phyloP scores from a whole-genome alignment of 2,113 vertebrate genomes.

The Chamaea fasciata region DNA sequence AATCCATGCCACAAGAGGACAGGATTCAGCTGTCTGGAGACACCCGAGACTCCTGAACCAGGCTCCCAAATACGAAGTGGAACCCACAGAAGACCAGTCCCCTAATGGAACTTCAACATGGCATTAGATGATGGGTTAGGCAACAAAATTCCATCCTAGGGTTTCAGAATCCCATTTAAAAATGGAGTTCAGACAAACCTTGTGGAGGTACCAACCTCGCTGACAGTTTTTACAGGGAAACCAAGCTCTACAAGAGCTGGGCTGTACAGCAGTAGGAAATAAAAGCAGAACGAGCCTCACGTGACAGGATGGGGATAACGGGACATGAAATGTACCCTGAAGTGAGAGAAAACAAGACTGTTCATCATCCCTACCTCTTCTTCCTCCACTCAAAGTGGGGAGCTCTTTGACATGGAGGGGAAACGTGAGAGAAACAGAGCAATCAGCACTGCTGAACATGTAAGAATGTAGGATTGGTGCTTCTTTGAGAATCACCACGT shows the following conservation, averaged over 20 bases:
- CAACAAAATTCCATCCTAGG: neutral
- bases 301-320: neutral
- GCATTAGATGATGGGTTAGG: neutral
- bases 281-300: neutral
- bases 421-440: neutral
- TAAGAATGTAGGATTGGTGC: neutral
- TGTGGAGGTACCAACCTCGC: neutral
- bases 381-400: neutral
- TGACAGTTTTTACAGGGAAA: neutral
- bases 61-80: neutral
- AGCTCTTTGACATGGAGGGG: neutral
- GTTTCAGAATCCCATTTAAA: neutral
- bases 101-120: rapidly evolving
- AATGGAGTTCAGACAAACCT: neutral
- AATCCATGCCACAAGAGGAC: neutral
- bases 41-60: neutral
- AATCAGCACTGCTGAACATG: neutral
- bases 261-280: neutral
- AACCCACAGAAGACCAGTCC: neutral
- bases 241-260: neutral
- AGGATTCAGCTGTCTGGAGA: neutral
- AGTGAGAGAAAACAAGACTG: neutral
- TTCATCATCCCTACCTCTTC: neutral
- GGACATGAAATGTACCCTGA: neutral
- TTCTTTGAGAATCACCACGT: neutral